phyloP scores from a whole-genome alignment of 2,797 vertebrate genomes.

The Cirrhinus mrigala region DNA sequence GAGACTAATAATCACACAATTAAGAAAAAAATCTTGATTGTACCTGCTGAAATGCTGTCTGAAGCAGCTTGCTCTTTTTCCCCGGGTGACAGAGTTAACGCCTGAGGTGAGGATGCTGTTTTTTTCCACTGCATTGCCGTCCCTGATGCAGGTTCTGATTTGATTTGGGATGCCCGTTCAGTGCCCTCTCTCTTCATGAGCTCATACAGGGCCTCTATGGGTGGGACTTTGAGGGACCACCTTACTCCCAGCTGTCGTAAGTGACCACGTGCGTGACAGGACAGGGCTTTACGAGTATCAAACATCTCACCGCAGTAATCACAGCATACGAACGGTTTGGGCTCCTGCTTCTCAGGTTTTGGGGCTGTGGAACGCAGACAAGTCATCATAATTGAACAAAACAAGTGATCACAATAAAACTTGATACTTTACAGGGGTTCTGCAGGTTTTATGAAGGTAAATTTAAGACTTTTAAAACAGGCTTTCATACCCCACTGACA shows the following conservation, averaged over 20 bases:
- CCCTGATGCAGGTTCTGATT: constrained; percentile 69
- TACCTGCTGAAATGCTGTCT: constrained; percentile 69
- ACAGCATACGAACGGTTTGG: constrained; percentile 84
- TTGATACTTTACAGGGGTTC: background rate
- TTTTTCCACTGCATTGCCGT: background rate
- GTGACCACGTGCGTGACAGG: constrained; percentile 90
- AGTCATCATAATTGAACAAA: background rate
- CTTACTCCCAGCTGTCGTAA: constrained; percentile 88
- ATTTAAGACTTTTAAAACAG: background rate
- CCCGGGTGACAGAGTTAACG: constrained; percentile 73
- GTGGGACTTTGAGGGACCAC: constrained; percentile 87
- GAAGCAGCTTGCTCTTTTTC: constrained; percentile 83
- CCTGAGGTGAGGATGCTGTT: constrained; percentile 51
- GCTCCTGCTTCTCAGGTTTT: constrained; percentile 69
- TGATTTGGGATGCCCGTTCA: constrained; percentile 73
- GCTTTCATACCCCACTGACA: background rate
- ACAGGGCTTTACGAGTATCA: constrained; percentile 92
- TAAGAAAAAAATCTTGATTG: background rate
- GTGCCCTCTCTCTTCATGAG: constrained; percentile 81
- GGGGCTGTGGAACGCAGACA: constrained; percentile 28
- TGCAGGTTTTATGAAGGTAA: background rate
- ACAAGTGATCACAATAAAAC: background rate
- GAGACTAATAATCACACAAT: background rate
- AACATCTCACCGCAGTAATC: constrained; percentile 92
- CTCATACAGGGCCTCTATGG: constrained; percentile 84